Evolutionary conservation across 2,888 invertebrate species (phyloP).

Genomic region (Acronicta alni): DNA sequence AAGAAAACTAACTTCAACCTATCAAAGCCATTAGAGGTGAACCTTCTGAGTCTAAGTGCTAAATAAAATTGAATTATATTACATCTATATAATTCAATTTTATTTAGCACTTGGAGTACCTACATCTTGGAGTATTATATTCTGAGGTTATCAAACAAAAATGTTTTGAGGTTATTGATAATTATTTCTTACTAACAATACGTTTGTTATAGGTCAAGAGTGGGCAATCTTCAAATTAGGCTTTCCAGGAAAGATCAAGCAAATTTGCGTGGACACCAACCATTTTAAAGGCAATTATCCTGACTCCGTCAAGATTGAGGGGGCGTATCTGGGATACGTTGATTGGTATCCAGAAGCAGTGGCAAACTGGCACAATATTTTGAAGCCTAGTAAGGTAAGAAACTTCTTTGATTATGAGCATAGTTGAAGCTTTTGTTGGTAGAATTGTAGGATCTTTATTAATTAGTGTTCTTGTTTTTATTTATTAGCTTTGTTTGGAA

Average conservation of each 20-base stretch:
- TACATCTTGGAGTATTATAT: no score
- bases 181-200: no score
- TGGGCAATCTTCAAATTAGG: slow-evolving; percentile 91
- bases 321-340: slow-evolving; percentile 69
- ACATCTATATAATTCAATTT: no score
- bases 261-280: slow-evolving; percentile 89
- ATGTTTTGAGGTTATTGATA: no score
- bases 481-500: background rate
- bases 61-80: no score
- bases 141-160: no score
- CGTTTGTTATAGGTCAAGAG: slow-evolving; percentile 83
- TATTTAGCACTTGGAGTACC: no score
- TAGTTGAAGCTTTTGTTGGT: background rate
- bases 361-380: slow-evolving; percentile 81
- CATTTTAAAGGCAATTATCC: slow-evolving; percentile 92
- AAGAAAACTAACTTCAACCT: no score
- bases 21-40: no score
- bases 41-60: no score
- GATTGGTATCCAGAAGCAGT: slow-evolving; percentile 69
- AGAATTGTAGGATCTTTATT: background rate
- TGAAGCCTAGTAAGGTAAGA: slow-evolving; percentile 87
- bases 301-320: slow-evolving; percentile 89
- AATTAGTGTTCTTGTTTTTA: background rate
- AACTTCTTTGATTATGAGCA: slow-evolving; percentile 4
- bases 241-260: slow-evolving; percentile 82